Evolutionary conservation across 2,113 vertebrate species (phyloP), one percentile per base, ranked within the genome.

Genomic region (Centropus bengalensis): DNA sequence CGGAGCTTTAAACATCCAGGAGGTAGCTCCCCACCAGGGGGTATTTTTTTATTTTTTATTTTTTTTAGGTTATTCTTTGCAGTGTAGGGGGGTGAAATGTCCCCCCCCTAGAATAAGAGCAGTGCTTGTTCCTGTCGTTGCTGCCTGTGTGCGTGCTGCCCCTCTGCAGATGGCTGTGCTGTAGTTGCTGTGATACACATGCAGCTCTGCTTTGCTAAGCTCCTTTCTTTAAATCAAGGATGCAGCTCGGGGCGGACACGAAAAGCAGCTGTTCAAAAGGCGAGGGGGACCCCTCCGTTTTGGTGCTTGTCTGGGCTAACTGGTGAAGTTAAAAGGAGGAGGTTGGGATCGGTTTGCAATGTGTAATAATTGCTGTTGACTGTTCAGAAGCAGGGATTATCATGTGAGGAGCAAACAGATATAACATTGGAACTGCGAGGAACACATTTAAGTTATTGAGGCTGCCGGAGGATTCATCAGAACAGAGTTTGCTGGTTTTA

Each of bases 201-300:
- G 8, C 69, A 27, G 86, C 69, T 51, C 77, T 70, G 59, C 89
- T 78, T 62, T 58, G 80, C 64, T 14, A 5, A 2, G 11, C 56
- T 91, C 33, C 69, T 59, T 40, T 8, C 87, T 75, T 63, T 32
- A 52, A 81, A 75, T 5, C 68, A 0, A 1, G 76, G 40, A 40
- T 80, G 59, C 10, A 55, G 52, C 55, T 69, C 83, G 32, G 12
- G 32, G 12, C 0, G 1, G 42, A 64, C 33, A 3, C 0, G 0
- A 38, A 47, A 78, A 64, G 9, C 24, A 20, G 30, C 21, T 28
- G 15, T 58, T 86, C 6, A 63, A 14, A 44, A 66, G 47, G 83
- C 42, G 71, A 67, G 27, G 21, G 52, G 36, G 56, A 19, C 10
- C 17, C n/a, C 60, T 24, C 14, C 3, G 26, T 33, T 88, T 78